Conservation (phyloP, 1,140 invertebrate genomes). For the Macrostomum lignano region DNA sequence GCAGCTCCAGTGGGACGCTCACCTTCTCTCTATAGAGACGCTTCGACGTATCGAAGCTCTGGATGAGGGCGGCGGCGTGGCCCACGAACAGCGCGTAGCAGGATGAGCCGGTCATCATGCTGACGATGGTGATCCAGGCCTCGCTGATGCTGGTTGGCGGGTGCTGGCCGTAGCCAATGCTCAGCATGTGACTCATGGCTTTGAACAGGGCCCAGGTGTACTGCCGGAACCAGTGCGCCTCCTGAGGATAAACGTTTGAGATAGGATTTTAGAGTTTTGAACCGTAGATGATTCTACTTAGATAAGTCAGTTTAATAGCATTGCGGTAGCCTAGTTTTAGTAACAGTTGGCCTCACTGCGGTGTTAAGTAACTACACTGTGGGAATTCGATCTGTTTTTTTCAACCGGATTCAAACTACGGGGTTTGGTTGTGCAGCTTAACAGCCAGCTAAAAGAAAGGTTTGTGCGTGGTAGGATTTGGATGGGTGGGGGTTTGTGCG, state of each 20-base stretch:
- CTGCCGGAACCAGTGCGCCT: conserved; percentile 82
- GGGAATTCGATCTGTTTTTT: no score
- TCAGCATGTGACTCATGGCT: conserved; percentile 93
- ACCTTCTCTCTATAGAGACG: conserved; percentile 91
- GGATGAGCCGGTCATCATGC: conserved; percentile 55
- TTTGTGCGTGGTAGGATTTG: no score
- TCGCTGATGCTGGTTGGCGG: conserved; percentile 84
- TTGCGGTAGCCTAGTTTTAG: no score
- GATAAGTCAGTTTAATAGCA: no score
- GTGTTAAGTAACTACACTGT: no score
- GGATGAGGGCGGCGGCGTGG: conserved; percentile 86
- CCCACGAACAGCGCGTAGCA: conserved; percentile 92
- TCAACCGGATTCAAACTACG: no score
- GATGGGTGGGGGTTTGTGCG: no score
- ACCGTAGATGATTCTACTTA: no score
- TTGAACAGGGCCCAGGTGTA: conserved; percentile 95
- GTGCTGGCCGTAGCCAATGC: conserved; percentile 55
- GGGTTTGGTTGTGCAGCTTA: no score
- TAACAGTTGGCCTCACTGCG: no score
- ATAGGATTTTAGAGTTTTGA: no score
- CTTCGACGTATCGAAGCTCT: conserved; percentile 80
- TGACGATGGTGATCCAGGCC: conserved; percentile 92
- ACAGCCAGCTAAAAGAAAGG: no score
- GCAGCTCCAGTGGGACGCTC: conserved; percentile 13
- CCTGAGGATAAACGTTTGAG: conserved; percentile 34